Evolutionary conservation across 2,113 vertebrate genomes (phyloP), one percentile per base, ranked within the genome.

Genomic region (Chauna torquata): DNA sequence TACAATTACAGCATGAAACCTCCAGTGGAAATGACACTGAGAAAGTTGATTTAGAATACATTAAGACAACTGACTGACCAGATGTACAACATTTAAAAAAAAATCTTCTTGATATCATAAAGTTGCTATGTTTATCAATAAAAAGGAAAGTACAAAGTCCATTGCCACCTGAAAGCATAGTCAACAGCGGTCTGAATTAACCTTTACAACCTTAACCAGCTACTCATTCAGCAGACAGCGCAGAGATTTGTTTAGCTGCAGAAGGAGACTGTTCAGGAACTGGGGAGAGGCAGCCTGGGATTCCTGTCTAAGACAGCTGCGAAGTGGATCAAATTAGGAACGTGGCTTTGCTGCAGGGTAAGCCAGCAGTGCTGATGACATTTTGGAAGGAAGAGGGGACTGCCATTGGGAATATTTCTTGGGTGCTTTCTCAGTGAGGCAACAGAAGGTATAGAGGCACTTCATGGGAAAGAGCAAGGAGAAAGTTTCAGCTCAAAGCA

Each of bases 231-330:
- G 62, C 45, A 90, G 71, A 34, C 94, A 38, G 36, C 1, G 49
- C 0, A 50, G 74, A 64, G 52, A 85, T 72, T 76, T 79, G 34
- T 79, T 85, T 89, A 92, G 93, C 88, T 81, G 81, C 83, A 89
- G 83, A 85, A 88, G 69, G 86, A 93, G 96, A 89, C 74, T 11
- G 34, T 40, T 91, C 44, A 84, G 86, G 81, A 84, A 62, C 36
- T 74, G 65, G 17, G 45, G 36, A 57, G 65, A n/a, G 54, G 24
- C 69, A 62, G 81, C 15, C 34, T 61, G 45, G 61, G 80, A 95
- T 92, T 94, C 88, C 86, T 84, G 86, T n/a, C 86, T 5, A 49
- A 82, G 77, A 54, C 95, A 89, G 90, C 90, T 93, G 96, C 11
- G 1, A 36, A 34, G 61, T 30, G 27, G 65, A 82, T 89, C 16